Evolutionary conservation across 2,797 vertebrate genomes (phyloP).

Genomic region (Poecile montanus): DNA sequence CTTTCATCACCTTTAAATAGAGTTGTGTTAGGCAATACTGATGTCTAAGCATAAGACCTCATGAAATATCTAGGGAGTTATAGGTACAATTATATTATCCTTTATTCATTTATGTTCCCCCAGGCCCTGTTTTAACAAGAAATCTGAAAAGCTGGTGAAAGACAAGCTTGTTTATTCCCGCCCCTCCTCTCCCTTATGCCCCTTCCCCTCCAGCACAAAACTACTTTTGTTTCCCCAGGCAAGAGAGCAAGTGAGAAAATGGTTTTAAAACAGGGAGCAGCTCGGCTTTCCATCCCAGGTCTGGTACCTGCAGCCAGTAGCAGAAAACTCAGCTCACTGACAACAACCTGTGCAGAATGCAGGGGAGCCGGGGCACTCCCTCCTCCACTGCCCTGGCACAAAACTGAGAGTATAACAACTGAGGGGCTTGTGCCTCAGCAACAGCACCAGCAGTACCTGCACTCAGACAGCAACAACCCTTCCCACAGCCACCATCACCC

Average conservation of each 20-base stretch:
- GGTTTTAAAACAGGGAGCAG: not conserved
- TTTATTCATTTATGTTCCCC: not conserved
- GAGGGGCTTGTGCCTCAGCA: not conserved
- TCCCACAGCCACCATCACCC: not conserved
- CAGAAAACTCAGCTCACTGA: not conserved
- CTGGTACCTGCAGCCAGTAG: not conserved
- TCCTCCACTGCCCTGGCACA: not conserved
- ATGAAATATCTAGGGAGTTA: not conserved
- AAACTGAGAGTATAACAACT: accelerated
- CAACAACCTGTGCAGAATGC: not conserved
- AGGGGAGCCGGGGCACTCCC: accelerated
- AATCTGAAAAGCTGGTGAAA: not conserved
- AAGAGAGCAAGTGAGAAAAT: not conserved
- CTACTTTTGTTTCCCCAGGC: not conserved
- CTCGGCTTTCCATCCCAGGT: not conserved
- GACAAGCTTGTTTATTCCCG: not conserved
- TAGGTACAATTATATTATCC: not conserved
- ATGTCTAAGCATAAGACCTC: not conserved
- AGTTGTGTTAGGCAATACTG: not conserved
- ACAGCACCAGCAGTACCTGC: not conserved
- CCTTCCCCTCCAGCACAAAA: not conserved
- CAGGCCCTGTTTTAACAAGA: not conserved
- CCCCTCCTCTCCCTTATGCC: not conserved
- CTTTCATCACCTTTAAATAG: not conserved
- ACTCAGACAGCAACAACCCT: not conserved